Conservation (phyloP, 2,888 invertebrate genomes). For the Hanleya hanleyi region DNA sequence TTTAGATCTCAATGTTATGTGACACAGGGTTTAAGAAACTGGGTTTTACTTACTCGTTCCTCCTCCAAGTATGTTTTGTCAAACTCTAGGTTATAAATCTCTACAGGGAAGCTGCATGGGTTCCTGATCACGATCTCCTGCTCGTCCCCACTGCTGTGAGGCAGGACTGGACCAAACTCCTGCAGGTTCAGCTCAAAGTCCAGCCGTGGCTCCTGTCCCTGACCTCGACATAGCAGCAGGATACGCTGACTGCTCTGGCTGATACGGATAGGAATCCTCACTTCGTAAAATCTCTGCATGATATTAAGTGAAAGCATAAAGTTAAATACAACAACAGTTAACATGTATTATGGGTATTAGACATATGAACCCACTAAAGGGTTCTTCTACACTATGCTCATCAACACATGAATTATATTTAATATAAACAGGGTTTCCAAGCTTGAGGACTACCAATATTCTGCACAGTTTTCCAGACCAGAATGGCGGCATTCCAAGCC, state of each 20-base stretch:
- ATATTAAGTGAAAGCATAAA: slow-evolving; percentile 9
- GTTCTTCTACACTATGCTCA: no score
- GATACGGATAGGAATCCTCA: slow-evolving; percentile 68
- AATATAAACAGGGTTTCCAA: no score
- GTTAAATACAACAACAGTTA: not conserved
- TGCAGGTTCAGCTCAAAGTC: slow-evolving; percentile 74
- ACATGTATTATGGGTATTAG: no score
- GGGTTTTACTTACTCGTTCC: slow-evolving; percentile 62
- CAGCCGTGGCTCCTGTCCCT: slow-evolving; percentile 72
- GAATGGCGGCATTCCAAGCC: no score
- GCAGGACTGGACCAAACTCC: slow-evolving; percentile 79
- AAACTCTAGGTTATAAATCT: slow-evolving; percentile 81
- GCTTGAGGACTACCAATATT: no score
- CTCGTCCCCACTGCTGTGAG: slow-evolving; percentile 78
- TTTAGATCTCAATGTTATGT: no score
- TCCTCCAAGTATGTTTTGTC: slow-evolving; percentile 75
- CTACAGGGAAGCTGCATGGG: slow-evolving; percentile 80
- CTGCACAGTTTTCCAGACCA: no score
- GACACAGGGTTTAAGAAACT: not conserved
- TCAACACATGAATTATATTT: no score
- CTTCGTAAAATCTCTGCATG: slow-evolving; percentile 71
- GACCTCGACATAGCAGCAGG: slow-evolving; percentile 69
- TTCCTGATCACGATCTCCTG: slow-evolving; percentile 79
- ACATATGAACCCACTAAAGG: no score
- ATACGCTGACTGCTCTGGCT: slow-evolving; percentile 72